Conservation (phyloP, 2,797 vertebrate species). For the Thamnophis elegans region DNA sequence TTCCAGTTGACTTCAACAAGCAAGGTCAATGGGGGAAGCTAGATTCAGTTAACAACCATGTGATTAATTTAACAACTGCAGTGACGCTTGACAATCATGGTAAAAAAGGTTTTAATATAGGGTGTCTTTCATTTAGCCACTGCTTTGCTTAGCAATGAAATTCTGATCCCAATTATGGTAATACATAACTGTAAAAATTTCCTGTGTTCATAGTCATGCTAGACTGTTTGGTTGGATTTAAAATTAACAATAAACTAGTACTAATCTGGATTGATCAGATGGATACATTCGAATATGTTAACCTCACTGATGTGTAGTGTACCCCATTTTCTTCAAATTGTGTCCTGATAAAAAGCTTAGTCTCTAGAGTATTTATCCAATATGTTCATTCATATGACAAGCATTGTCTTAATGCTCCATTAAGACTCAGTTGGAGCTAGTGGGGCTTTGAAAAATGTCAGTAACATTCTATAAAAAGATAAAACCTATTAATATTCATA, state of each 20-base stretch:
- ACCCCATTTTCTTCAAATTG: slow-evolving; percentile 7
- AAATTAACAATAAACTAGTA: background rate
- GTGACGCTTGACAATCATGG: background rate
- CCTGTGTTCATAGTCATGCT: background rate
- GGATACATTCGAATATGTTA: background rate
- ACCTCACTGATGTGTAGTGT: background rate
- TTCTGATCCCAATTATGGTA: background rate
- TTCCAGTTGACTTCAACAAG: background rate
- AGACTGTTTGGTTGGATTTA: background rate
- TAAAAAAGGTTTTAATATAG: background rate
- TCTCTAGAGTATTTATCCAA: slow-evolving; percentile 8
- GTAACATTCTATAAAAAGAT: background rate
- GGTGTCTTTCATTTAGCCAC: background rate
- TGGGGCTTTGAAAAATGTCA: slow-evolving; percentile 32
- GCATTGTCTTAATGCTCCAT: background rate
- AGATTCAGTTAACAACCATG: background rate
- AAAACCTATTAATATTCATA: slow-evolving; percentile 35
- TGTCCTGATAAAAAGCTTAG: background rate
- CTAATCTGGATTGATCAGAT: background rate
- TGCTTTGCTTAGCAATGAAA: background rate
- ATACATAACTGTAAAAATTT: background rate
- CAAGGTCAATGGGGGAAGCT: background rate
- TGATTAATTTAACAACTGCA: background rate
- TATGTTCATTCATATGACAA: slow-evolving; percentile 29
- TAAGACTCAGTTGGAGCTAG: slow-evolving; percentile 6